phyloP scores from a whole-genome alignment of 2,888 invertebrate genomes.

The Coenonympha arcania region DNA sequence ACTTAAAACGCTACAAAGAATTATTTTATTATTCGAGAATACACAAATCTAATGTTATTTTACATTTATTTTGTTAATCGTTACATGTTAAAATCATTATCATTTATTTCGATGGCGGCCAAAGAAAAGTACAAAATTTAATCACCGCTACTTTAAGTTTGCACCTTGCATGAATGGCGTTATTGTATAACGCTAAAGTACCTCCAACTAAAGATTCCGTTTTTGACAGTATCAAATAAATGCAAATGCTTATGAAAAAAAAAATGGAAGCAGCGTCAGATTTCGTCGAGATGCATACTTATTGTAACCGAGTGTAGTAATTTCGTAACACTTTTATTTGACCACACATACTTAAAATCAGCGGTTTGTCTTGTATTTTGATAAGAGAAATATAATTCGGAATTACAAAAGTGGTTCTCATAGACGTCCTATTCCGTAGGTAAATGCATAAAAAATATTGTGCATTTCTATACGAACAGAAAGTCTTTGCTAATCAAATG shows the following conservation, averaged over 20 bases:
- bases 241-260: too few species aligned
- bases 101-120: constrained; percentile 10
- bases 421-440: constrained; percentile 34
- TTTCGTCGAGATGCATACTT: too few species aligned
- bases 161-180: too few species aligned
- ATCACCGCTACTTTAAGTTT: too few species aligned
- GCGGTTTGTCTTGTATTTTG: constrained; percentile 10
- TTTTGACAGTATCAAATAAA: too few species aligned
- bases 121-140: constrained; percentile 9
- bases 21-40: constrained; percentile 12
- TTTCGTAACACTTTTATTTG: constrained; percentile 8
- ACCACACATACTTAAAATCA: constrained; percentile 1
- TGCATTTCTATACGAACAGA: constrained; percentile 34
- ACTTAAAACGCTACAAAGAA: constrained; percentile 12
- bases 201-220: too few species aligned
- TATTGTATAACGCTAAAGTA: too few species aligned
- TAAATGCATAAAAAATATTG: constrained; percentile 55
- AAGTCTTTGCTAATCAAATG: constrained; percentile 12
- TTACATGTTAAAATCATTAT: constrained; percentile 1
- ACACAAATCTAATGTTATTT: constrained; percentile 14
- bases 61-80: constrained; percentile 1
- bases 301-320: too few species aligned
- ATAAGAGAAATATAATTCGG: constrained; percentile 15
- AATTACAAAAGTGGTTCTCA: constrained; percentile 15
- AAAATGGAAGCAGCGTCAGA: too few species aligned